Evolutionary conservation across 2,113 vertebrate genomes (phyloP).

Genomic region (Aythya baeri): DNA sequence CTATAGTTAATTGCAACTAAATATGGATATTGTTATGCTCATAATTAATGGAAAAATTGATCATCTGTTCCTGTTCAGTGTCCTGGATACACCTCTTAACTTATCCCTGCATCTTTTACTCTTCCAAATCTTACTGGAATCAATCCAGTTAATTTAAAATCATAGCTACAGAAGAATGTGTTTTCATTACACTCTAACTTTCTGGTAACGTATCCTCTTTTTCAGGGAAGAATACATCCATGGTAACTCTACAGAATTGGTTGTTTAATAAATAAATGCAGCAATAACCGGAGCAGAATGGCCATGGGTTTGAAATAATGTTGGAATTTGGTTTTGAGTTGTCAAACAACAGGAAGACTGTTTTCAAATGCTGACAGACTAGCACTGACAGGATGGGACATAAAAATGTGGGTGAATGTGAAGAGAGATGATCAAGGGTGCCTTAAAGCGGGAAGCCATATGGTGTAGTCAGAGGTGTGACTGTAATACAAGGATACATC

Average conservation of each 20-base stretch:
- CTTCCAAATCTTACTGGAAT: neutral
- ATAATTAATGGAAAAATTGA: neutral
- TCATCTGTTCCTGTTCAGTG: neutral
- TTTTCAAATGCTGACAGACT: neutral
- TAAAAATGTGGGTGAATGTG: neutral
- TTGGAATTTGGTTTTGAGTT: neutral
- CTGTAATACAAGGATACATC: neutral
- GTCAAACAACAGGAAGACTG: neutral
- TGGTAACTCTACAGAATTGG: neutral
- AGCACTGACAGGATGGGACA: neutral
- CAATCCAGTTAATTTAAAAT: neutral
- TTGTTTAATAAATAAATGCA: neutral
- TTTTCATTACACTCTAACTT: neutral
- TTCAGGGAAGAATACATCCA: neutral
- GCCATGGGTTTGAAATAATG: neutral
- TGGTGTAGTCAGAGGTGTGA: neutral
- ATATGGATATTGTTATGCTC: neutral
- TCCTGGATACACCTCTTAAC: neutral
- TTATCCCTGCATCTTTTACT: neutral
- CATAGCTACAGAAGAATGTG: neutral
- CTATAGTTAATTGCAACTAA: neutral
- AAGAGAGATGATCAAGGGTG: accelerated
- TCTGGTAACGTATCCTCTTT: neutral
- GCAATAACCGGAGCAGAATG: neutral
- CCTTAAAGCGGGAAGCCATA: neutral